Evolutionary conservation across 2,113 vertebrate genomes (phyloP), one percentile per base, ranked within the genome.

Genomic region (Chrysochloris asiatica): DNA sequence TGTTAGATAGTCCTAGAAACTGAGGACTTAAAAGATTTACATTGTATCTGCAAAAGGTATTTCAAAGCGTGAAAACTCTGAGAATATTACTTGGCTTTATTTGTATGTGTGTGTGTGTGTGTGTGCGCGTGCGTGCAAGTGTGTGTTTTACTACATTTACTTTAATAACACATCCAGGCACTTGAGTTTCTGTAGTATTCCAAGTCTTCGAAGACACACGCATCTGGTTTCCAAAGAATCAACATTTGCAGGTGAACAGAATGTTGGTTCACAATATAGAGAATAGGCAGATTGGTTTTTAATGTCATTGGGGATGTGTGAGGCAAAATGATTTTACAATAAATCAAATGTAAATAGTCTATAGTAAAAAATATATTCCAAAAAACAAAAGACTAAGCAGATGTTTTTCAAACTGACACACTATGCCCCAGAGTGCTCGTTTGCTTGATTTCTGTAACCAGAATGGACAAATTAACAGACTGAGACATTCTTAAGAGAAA

Each of bases 161-260:
- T 95, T 92, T 93, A 82, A 86, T 30, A 79, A 85, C 63, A 95
- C 76, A 88, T 41, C 14, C 81, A 56, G 38, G 28, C 48, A 47
- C 59, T 33, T 24, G 36, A 69, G 38, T 88, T 84, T 88, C 45
- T 50, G 38, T 47, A 19, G 24, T 45, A 76, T 63, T 69, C 78
- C 36, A 73, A 78, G 63, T 82, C 43, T 93, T 84, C 38, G 0
- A 38, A 71, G 80, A 88, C 45, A 83, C 16, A 61, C 71, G 86
- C 88, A 93, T 95, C 83, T 92, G 92, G 43, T 36, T 85, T 78
- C 78, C 48, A 88, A 94, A 76, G 17, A 93, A 80, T 69, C 82
- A 85, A 65, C 89, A 94, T 91, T 76, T 83, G 89, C 45, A 80
- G 92, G 50, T 90, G 86, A 92, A 90, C 94, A 92, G 80, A 89